These are phyloP conservation scores for Oscheius sp. DNA, from an alignment of 2,888 invertebrate genomes.

Conservation along the genomic window DNA sequence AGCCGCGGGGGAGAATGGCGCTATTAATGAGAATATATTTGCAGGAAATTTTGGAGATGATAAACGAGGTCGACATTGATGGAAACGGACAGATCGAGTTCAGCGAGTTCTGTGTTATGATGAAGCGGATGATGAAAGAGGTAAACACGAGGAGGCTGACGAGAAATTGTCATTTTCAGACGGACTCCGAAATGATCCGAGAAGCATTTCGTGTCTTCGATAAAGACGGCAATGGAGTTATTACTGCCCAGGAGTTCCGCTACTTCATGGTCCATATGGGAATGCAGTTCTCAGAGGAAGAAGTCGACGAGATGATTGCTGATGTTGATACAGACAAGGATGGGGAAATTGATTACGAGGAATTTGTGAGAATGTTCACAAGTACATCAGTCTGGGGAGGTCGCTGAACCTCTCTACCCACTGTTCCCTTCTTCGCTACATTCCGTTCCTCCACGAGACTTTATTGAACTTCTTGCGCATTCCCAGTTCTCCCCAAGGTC, in stretches of 20 bases:
- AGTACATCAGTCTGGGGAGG: conserved; percentile 14
- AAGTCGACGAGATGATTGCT: conserved; percentile 69
- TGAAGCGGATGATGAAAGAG: background rate
- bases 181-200: conserved; percentile 69
- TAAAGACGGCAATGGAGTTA: conserved; percentile 67
- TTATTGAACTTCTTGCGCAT: too few relatives aligned
- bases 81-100: conserved; percentile 69
- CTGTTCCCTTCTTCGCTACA: too few relatives aligned
- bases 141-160: conserved; percentile 35
- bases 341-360: conserved; percentile 25
- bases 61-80: conserved; percentile 70
- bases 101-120: conserved; percentile 67
- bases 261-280: conserved; percentile 69
- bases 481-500: too few relatives aligned
- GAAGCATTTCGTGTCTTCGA: conserved; percentile 70
- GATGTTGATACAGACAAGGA: conserved; percentile 63
- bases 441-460: too few relatives aligned
- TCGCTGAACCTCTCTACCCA: too few relatives aligned
- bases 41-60: conserved; percentile 70
- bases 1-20: background rate
- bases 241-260: conserved; percentile 67
- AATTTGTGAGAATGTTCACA: conserved; percentile 25
- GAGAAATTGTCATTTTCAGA: too few relatives aligned
- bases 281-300: conserved; percentile 70
- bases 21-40: background rate